Conservation (phyloP, 2,888 invertebrate species). For the Eilema sororculum region DNA sequence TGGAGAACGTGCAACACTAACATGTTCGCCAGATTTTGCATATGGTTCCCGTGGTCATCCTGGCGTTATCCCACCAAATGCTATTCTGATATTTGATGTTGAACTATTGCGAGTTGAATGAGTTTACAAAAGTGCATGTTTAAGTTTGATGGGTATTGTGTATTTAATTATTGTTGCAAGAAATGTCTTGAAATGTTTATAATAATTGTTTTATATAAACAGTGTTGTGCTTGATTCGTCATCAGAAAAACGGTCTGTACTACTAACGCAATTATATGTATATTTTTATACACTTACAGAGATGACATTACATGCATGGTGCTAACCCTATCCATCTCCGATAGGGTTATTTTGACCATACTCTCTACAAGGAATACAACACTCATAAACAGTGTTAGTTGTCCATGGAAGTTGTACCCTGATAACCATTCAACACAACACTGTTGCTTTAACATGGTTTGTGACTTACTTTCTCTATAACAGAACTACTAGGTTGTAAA, state of each 20-base stretch:
- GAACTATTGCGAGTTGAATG: constrained; percentile 95
- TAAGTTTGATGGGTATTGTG: constrained; percentile 22
- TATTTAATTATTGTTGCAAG: constrained; percentile 37
- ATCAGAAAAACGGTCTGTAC: neutral
- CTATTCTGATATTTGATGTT: constrained; percentile 98
- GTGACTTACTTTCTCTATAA: constrained; percentile 37
- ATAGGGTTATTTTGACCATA: no score
- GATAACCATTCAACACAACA: neutral
- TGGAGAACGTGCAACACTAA: constrained; percentile 96
- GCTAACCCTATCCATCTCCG: no score
- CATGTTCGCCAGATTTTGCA: constrained; percentile 97
- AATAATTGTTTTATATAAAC: constrained; percentile 35
- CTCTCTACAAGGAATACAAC: neutral
- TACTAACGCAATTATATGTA: no score
- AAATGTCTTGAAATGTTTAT: constrained; percentile 43
- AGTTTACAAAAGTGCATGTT: neutral
- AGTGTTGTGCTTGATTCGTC: constrained; percentile 31
- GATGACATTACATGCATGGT: no score
- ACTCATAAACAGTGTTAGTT: neutral
- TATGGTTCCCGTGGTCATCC: constrained; percentile 97
- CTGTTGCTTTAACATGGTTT: constrained; percentile 29
- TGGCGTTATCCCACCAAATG: constrained; percentile 97
- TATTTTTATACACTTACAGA: no score
- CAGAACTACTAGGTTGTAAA: neutral
- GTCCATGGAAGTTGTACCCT: neutral